Conservation (phyloP, 1,140 invertebrate genomes). For the Laupala kohalensis region DNA sequence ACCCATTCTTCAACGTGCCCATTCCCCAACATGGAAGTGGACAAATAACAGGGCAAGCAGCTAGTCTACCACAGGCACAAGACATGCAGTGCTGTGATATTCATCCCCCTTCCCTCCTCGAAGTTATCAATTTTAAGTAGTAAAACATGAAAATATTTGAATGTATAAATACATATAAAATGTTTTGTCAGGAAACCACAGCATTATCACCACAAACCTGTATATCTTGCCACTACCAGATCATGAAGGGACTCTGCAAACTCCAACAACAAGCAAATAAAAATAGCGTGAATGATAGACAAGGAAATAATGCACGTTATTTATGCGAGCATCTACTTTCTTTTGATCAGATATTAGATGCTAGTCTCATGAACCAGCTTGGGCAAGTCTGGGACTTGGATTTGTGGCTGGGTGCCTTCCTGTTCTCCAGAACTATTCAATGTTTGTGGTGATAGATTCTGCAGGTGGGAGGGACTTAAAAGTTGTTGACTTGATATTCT, state of each 20-base stretch:
- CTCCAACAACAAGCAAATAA: slow-evolving; percentile 1
- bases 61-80: slow-evolving; percentile 8
- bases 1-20: neutral
- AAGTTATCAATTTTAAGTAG: neutral
- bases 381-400: slow-evolving; percentile 38
- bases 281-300: neutral
- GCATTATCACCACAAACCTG: slow-evolving; percentile 18
- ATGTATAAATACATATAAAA: neutral
- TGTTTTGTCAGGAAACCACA: slow-evolving; percentile 1
- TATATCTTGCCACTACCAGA: slow-evolving; percentile 15
- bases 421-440: slow-evolving; percentile 8
- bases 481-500: slow-evolving; percentile 17
- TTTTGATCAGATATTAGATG: slow-evolving; percentile 35
- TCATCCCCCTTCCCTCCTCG: neutral
- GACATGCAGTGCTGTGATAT: slow-evolving; percentile 10
- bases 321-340: slow-evolving; percentile 3
- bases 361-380: slow-evolving; percentile 58
- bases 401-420: slow-evolving; percentile 8
- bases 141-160: neutral
- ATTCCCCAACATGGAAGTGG: slow-evolving; percentile 1
- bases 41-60: slow-evolving; percentile 16
- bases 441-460: slow-evolving; percentile 17
- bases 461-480: slow-evolving; percentile 17
- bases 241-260: slow-evolving; percentile 9
- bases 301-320: neutral